Percentiles rank a stretch among this genome's conserved stretches.
phyloP scores from a whole-genome alignment of 2,888 invertebrate species.

The Cecidostiba fungosa region DNA sequence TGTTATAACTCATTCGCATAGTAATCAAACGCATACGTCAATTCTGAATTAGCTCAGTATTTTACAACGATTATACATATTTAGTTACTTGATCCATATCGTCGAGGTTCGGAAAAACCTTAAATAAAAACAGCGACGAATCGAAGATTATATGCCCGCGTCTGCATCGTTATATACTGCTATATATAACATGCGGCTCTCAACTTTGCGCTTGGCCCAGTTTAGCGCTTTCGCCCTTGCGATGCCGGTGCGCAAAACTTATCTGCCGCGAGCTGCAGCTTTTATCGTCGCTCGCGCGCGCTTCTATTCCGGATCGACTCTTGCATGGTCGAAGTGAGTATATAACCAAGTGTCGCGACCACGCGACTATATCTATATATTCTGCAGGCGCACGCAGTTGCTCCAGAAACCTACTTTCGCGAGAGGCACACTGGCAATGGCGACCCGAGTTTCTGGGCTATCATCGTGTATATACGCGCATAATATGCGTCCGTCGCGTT shows the following conservation, averaged over 20 bases:
- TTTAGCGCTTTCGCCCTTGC: conserved; percentile 49
- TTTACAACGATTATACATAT: too few species aligned
- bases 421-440: neutral
- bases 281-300: conserved; percentile 1
- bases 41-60: too few species aligned
- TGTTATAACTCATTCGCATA: neutral
- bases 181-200: too few species aligned
- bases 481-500: too few species aligned
- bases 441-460: conserved; percentile 39
- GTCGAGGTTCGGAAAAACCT: too few species aligned
- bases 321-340: neutral
- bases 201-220: conserved; percentile 52
- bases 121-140: neutral
- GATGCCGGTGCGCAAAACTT: conserved; percentile 20
- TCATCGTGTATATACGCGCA: neutral
- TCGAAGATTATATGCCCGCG: too few species aligned
- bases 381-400: conserved; percentile 57
- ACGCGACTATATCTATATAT: neutral
- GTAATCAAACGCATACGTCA: neutral
- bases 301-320: conserved; percentile 26
- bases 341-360: neutral
- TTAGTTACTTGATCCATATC: too few species aligned
- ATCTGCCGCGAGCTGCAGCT: too few species aligned
- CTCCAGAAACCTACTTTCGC: conserved; percentile 76
- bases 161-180: too few species aligned